phyloP scores from a whole-genome alignment of 2,888 invertebrate species.

The Coenonympha arcania region DNA sequence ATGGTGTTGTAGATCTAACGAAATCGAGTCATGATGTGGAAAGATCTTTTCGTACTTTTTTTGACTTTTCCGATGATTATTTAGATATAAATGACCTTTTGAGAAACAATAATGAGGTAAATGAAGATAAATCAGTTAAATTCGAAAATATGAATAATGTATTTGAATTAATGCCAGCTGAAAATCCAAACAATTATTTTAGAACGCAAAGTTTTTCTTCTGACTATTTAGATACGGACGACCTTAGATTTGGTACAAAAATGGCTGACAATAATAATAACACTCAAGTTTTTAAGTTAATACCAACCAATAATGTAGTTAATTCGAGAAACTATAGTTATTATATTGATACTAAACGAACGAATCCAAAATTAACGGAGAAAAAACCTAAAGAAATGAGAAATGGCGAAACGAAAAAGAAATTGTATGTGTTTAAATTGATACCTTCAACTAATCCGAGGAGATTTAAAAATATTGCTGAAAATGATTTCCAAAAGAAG shows the following conservation, averaged over 20 bases:
- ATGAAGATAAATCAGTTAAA: background rate
- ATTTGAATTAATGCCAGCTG: background rate
- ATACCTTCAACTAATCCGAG: conserved; percentile 2
- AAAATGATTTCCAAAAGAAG: conserved; percentile 1
- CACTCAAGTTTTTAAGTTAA: too few relatives aligned
- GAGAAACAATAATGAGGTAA: background rate
- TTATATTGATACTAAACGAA: too few relatives aligned
- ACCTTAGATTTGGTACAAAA: conserved; percentile 18
- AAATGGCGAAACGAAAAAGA: background rate
- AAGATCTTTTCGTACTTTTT: background rate
- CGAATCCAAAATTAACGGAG: background rate
- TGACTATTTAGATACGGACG: conserved; percentile 30
- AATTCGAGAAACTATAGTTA: too few relatives aligned
- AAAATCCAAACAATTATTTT: background rate
- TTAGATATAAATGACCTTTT: conserved; percentile 1
- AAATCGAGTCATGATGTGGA: background rate
- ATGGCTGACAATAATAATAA: background rate
- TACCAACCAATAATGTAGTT: too few relatives aligned
- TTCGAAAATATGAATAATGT: background rate
- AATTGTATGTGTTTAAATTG: conserved; percentile 6
- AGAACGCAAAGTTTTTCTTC: conserved; percentile 9
- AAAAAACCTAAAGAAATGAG: background rate
- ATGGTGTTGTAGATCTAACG: conserved; percentile 1
- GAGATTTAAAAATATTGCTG: background rate
- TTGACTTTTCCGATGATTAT: background rate